These are phyloP conservation scores for Urophycis tenuis DNA, from an alignment of 2,797 vertebrate species.

Conservation along the genomic window DNA sequence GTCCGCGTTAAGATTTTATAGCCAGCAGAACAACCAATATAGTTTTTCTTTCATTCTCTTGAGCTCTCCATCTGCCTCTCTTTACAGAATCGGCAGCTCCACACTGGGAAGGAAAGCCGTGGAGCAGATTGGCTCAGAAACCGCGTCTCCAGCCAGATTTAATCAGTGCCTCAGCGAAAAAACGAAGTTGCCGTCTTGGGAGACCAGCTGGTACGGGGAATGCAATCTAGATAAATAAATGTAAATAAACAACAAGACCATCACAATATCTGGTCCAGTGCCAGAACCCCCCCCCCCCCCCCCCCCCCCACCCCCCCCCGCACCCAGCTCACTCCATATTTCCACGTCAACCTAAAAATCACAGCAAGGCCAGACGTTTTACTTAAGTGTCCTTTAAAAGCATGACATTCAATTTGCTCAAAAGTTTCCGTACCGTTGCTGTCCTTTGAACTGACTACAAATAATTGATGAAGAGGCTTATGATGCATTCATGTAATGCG, in stretches of 20 bases:
- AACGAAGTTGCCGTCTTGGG: conserved; percentile 20
- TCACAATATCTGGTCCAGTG: conserved; percentile 23
- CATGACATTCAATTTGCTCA: conserved; percentile 2
- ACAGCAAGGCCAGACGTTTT: not conserved
- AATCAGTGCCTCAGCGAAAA: conserved; percentile 28
- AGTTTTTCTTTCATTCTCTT: not conserved
- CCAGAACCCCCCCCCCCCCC: not conserved
- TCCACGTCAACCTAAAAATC: not conserved
- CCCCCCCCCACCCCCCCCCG: too few species aligned
- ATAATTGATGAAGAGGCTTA: not conserved
- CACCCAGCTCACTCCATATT: not conserved
- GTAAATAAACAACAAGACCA: conserved; percentile 13
- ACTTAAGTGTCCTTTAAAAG: not conserved
- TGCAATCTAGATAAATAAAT: conserved; percentile 9
- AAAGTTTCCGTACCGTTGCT: not conserved
- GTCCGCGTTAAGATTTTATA: conserved; percentile 4
- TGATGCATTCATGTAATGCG: not conserved
- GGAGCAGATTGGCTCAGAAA: conserved; percentile 9
- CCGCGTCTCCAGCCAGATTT: conserved; percentile 23
- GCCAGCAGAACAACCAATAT: conserved; percentile 11
- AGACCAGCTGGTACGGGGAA: conserved; percentile 31
- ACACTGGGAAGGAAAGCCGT: conserved; percentile 8
- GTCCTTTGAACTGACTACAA: not conserved
- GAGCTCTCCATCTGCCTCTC: conserved; percentile 2
- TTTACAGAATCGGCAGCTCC: conserved; percentile 4